A percentile compares a stretch with the other conserved stretches of the same genome.
phyloP scores from a whole-genome alignment of 2,888 invertebrate genomes.

The Aspidapion aeneum region DNA sequence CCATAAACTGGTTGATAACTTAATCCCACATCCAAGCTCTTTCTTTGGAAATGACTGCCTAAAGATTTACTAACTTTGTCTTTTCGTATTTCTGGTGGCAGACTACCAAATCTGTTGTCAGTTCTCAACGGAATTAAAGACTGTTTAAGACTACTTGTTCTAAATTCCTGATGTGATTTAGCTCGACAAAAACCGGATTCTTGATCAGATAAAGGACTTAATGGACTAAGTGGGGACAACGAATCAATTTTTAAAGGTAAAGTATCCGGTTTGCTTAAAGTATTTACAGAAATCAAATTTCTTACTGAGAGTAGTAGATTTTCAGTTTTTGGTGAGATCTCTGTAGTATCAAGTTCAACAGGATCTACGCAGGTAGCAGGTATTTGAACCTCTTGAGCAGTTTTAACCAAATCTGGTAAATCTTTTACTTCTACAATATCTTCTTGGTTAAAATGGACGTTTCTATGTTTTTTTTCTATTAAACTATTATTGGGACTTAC shows the following conservation, averaged over 20 bases:
- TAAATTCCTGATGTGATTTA: background rate
- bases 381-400: background rate
- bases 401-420: background rate
- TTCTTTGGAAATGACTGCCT: constrained; percentile 24
- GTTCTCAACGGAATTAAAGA: background rate
- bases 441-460: background rate
- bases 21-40: background rate
- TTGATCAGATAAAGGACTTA: background rate
- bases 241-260: background rate
- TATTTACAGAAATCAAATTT: background rate
- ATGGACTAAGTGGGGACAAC: background rate
- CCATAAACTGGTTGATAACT: background rate
- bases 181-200: background rate
- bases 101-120: constrained; percentile 6
- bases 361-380: background rate
- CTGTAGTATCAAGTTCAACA: background rate
- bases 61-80: constrained; percentile 18
- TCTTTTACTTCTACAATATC: background rate
- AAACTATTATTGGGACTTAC: background rate
- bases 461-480: background rate
- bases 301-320: background rate
- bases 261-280: background rate
- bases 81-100: constrained; percentile 6
- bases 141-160: background rate
- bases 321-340: background rate